Evolutionary conservation across 1,140 invertebrate species (phyloP).

Genomic region (Sarcophaga peregrina): DNA sequence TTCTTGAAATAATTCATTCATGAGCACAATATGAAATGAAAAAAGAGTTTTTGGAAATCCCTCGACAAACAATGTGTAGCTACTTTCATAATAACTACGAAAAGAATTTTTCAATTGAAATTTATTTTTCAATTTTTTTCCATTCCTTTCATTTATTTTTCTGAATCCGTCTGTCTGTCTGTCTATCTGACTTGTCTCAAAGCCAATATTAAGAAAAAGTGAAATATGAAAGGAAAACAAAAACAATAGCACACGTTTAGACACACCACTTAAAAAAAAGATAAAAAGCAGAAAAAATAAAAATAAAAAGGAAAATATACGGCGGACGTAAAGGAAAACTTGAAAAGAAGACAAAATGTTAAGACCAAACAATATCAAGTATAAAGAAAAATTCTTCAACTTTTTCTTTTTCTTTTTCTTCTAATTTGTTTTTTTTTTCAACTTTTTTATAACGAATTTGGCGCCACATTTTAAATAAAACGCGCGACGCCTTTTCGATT

Average conservation of each 20-base stretch:
- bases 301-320: not conserved
- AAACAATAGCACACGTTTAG: not conserved
- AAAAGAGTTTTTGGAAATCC: too few species aligned
- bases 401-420: too few species aligned
- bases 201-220: constrained; percentile 8
- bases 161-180: not conserved
- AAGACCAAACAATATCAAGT: not conserved
- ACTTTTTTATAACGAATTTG: not conserved
- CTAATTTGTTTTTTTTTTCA: too few species aligned
- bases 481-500: not conserved
- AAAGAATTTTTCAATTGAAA: not conserved
- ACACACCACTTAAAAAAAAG: not conserved
- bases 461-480: constrained; percentile 22
- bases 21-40: too few species aligned
- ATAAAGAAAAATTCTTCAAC: too few species aligned
- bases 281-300: not conserved
- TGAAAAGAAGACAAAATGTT: not conserved
- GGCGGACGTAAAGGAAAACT: not conserved
- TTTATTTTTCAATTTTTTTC: not conserved
- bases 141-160: not conserved
- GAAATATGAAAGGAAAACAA: not conserved
- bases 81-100: not conserved
- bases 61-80: too few species aligned
- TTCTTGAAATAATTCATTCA: too few species aligned
- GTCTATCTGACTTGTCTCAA: not conserved